Conservation (phyloP, 2,797 vertebrate species). For the Leuciscus waleckii region DNA sequence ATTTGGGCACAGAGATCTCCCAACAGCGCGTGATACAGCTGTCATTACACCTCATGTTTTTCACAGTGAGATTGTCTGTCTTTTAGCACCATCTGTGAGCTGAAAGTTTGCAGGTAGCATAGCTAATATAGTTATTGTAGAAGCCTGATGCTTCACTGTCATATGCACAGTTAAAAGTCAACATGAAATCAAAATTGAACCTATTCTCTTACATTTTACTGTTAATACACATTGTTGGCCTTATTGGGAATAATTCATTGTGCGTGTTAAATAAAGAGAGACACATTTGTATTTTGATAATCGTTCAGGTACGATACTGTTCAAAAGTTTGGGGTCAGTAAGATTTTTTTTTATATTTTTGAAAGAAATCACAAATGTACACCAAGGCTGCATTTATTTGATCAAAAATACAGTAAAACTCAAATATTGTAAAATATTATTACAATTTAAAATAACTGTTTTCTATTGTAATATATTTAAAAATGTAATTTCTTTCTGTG, state of each 20-base stretch:
- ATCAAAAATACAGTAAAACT: background rate
- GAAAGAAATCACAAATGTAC: background rate
- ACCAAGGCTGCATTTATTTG: background rate
- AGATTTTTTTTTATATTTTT: background rate
- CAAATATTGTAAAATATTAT: background rate
- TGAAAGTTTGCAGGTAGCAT: background rate
- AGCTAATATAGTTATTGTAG: conserved; percentile 1
- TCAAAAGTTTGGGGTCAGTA: background rate
- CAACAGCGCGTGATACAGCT: background rate
- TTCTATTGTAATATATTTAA: background rate
- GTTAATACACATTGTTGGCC: background rate
- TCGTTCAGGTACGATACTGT: background rate
- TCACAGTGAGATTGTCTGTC: conserved; percentile 12
- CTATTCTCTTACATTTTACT: background rate
- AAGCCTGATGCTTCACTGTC: background rate
- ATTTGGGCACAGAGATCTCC: conserved; percentile 12
- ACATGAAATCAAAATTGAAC: background rate
- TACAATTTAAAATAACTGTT: background rate
- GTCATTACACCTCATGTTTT: background rate
- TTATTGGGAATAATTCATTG: background rate
- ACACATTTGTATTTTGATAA: too few relatives aligned
- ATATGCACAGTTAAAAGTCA: background rate
- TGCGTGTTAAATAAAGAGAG: background rate
- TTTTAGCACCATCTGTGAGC: background rate
- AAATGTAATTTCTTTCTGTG: background rate